Evolutionary conservation across 2,888 invertebrate genomes (phyloP), one percentile per base, ranked within the genome.

Genomic region (Caenorhabditis sp.): DNA sequence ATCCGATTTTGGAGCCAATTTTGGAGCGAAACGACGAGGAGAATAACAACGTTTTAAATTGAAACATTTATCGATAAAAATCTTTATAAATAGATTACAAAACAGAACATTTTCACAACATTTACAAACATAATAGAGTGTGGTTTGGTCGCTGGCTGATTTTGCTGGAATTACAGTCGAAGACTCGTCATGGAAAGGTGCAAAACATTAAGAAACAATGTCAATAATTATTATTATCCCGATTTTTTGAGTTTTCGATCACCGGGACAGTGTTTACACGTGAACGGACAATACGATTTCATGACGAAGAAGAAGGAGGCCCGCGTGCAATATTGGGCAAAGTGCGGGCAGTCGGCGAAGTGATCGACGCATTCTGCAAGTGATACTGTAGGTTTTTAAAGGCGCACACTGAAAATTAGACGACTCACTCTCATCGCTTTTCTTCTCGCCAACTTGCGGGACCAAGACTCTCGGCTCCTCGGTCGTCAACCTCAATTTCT

Each of bases 271-370:
- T 81, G 82, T 17, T 81, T 74, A 66, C 88, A 88, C 20, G 88
- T 88, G 55, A 73, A 70, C 13, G 87, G 88, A 65, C 88, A 88
- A 56, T 88, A 88, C 30, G 83, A 77, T 66, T 88, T 88, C 89
- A 89, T 89, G 37, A 89, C 87, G 66, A 86, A 88, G 72, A 84
- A 86, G 81, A 89, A 89, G 4, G 85, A 87, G 6, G 85, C 83
- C 43, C 85, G 82, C 11, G 81, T 77, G 66, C 89, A 89, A 72
- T 89, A 89, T 37, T 85, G 85, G 22, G 82, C 70, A 80, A 89
- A 89, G 50, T 85, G 84, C 6, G 88, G 87, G 63, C 89, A 89
- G 65, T 89, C 89, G 46, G 87, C 79, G 59, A 89, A 89, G 48
- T 88, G 86, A 63, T 89, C 89, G 5, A 82, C 78, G 63, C 89